Conservation (phyloP, 2,113 vertebrate species). For the Heptranchias perlo region DNA sequence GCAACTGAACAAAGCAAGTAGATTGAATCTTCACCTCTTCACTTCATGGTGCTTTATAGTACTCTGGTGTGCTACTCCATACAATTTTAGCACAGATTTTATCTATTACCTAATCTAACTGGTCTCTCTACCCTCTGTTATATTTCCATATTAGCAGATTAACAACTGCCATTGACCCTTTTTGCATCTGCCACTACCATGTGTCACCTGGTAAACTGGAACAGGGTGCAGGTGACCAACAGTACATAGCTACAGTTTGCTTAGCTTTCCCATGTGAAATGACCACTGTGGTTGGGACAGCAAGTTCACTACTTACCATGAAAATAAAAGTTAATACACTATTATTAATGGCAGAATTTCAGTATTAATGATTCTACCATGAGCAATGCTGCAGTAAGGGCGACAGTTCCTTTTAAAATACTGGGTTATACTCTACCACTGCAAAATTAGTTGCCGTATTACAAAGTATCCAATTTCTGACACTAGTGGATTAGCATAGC, state of each 20-base stretch:
- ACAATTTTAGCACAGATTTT: background rate
- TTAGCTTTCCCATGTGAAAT: background rate
- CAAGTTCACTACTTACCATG: background rate
- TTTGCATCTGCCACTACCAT: background rate
- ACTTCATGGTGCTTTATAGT: background rate
- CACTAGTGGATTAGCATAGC: background rate
- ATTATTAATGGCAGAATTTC: slow-evolving; percentile 6
- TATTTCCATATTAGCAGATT: background rate
- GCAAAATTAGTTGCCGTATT: background rate
- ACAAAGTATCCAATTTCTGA: background rate
- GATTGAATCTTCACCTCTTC: background rate
- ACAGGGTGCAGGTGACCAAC: background rate
- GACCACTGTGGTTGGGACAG: background rate
- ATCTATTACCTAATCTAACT: background rate
- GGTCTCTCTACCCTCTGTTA: background rate
- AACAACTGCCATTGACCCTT: background rate
- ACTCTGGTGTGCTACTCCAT: background rate
- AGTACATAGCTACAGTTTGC: background rate
- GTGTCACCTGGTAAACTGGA: background rate
- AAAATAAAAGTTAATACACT: background rate
- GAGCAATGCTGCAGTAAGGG: background rate
- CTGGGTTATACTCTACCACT: too few relatives aligned
- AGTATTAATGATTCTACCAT: background rate
- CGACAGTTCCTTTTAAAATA: background rate
- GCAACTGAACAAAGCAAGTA: background rate